Evolutionary conservation across 2,113 vertebrate species (phyloP).

Genomic region (Gracilinanus agilis): DNA sequence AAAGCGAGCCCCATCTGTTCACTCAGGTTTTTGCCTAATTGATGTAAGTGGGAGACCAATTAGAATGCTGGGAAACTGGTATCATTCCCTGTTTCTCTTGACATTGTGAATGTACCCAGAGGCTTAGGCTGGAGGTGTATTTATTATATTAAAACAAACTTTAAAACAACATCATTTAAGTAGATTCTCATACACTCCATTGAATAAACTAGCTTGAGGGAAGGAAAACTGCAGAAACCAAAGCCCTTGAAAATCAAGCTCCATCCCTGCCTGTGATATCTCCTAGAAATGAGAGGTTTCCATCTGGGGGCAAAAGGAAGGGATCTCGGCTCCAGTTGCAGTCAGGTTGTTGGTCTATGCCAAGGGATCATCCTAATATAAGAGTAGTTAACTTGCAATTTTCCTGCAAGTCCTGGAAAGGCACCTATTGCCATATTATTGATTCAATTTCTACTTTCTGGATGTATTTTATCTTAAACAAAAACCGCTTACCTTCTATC

Average conservation of each 20-base stretch:
- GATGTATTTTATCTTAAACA: too few species aligned
- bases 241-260: conserved; percentile 50
- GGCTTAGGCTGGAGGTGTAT: not conserved
- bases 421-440: not conserved
- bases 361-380: not conserved
- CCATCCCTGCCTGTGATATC: conserved; percentile 19
- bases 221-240: not conserved
- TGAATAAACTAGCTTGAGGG: not conserved
- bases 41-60: conserved; percentile 25
- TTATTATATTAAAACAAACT: conserved; percentile 34
- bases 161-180: conserved; percentile 17
- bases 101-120: not conserved
- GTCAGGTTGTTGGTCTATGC: not conserved
- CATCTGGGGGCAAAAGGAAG: not conserved
- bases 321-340: not conserved
- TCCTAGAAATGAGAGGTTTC: conserved; percentile 43
- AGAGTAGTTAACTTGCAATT: not conserved
- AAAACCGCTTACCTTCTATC: too few species aligned
- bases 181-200: not conserved
- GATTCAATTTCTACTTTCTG: not conserved
- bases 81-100: not conserved
- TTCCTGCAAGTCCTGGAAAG: not conserved
- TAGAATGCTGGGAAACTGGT: conserved; percentile 9
- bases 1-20: conserved; percentile 16
- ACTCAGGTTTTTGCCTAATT: not conserved